Evolutionary conservation across 2,797 vertebrate species (phyloP), one percentile per base, ranked within the genome.

Genomic region (Lithobates pipiens): DNA sequence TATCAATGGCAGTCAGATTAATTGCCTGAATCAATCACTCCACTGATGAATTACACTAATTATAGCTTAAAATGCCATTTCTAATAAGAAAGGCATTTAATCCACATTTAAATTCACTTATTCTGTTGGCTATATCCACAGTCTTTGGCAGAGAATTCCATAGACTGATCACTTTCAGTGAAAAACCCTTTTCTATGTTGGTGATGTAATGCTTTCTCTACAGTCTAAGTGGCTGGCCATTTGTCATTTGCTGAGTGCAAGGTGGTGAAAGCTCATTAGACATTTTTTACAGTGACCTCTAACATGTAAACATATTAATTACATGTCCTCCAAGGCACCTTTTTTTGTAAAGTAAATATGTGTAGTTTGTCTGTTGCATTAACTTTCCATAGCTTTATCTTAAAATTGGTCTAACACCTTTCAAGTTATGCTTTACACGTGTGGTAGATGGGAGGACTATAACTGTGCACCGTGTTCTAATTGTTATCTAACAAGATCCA

Each of bases 61-160:
- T 29, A 68, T 68, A 68, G 25, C 65, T 68, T 25, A 16, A 68
- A 27, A 29, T 68, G 27, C 65, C 65, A 68, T 68, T 68, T 29
- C 65, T 29, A 27, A 27, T 27, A 68, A 68, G 65, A 68, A 29
- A 68, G 65, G 25, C 65, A 68, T 68, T 25, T 29, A 16, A 68
- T 68, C 65, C 27, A 68, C 54, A 61, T 61, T 61, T 61, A 23
- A 61, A 61, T 61, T n/a, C 54, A 61, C 54, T 61, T 61, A 61
- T 61, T 61, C 54, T 10, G 54, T 61, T 61, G 50, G 50, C 50
- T 15, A 54, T 54, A 9, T 61, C 10, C 7, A 61, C 54, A 61
- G 23, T 11, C 21, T 61, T 54, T 54, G 50, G 50, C 50, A 16
- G 54, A 23, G 54, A 61, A 61, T 61, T 61, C 54, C 54, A 61